Evolutionary conservation across 2,888 invertebrate genomes (phyloP), one percentile per base, ranked within the genome.

Genomic region (Drosophila subsilvestris): DNA sequence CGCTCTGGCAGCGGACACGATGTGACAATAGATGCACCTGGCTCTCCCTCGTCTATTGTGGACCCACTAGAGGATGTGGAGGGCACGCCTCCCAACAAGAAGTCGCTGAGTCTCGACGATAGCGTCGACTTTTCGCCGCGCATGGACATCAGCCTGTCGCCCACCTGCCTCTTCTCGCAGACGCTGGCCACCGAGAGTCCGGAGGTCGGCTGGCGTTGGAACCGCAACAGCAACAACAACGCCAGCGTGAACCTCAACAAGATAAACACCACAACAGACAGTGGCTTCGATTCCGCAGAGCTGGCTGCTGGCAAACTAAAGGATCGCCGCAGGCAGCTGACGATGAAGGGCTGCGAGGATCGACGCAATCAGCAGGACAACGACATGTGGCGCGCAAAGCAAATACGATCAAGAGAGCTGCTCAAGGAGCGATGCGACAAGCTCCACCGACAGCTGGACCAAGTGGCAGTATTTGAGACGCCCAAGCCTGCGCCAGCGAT

Each of bases 201-300:
- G 0, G 91, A 91, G 27, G 91, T 91, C 2, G 83, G 90, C 6
- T 91, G 91, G 91, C 89, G 84, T 22, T 91, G 91, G 91, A 87
- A 80, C 12, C 78, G 76, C 1, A 76, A 70, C 17, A 66, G 53
- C 6, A 73, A 65, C 27, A 27, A 6, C 14, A 37, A 14, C n/a
- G 37, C 37, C 14, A 37, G n/a, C n/a, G 37, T n/a, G 9, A n/a
- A 37, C 2, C 37, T 2, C 37, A 37, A 7, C 14, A 69, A 54
- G 12, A 63, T 66, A 0, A 80, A 78, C 42, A 75, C 80, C 0
- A 80, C 79, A 1, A 82, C 83, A 0, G 90, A 90, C 48, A 88
- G 88, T 12, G 89, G 89, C 29, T 89, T 86, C 14, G 77, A 87
- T 54, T 88, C 89, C 1, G 86, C 78, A 4, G 88, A 83, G 61